Conservation (phyloP, 2,113 vertebrate species). For the Xenus cinereus region DNA sequence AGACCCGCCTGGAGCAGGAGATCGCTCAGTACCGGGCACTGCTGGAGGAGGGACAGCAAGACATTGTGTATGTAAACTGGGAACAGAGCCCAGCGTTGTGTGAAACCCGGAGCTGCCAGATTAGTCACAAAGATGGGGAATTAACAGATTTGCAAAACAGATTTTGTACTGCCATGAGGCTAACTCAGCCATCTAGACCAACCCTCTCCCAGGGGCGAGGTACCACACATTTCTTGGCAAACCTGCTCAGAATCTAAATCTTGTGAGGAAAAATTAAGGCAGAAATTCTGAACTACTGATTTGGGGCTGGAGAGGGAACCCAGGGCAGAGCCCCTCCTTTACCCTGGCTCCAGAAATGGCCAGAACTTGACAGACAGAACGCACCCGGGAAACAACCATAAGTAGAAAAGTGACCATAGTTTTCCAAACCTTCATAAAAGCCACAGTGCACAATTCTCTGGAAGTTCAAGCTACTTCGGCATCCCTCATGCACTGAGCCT, state of each 20-base stretch:
- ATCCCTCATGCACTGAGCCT: background rate
- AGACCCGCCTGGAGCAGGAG: slow-evolving; percentile 82
- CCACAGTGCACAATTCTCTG: background rate
- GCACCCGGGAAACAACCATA: background rate
- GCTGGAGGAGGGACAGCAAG: slow-evolving; percentile 72
- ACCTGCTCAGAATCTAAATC: background rate
- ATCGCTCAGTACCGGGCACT: slow-evolving; percentile 85
- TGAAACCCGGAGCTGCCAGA: background rate
- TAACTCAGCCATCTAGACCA: background rate
- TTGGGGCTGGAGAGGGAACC: background rate
- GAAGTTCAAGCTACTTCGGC: background rate
- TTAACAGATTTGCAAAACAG: background rate
- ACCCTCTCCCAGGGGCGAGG: rapidly evolving
- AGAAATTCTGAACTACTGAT: background rate
- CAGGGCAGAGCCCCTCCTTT: background rate
- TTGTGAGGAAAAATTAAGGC: background rate
- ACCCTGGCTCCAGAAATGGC: background rate
- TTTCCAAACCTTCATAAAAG: background rate
- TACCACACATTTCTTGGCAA: background rate
- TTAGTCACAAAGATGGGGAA: background rate
- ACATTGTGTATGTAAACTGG: slow-evolving; percentile 29
- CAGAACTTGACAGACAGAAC: background rate
- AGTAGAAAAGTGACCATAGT: background rate
- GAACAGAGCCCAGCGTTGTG: background rate
- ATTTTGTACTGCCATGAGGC: background rate